These are phyloP conservation scores for Tiliqua scincoides DNA, from an alignment of 2,113 vertebrate species.

Conservation along the genomic window DNA sequence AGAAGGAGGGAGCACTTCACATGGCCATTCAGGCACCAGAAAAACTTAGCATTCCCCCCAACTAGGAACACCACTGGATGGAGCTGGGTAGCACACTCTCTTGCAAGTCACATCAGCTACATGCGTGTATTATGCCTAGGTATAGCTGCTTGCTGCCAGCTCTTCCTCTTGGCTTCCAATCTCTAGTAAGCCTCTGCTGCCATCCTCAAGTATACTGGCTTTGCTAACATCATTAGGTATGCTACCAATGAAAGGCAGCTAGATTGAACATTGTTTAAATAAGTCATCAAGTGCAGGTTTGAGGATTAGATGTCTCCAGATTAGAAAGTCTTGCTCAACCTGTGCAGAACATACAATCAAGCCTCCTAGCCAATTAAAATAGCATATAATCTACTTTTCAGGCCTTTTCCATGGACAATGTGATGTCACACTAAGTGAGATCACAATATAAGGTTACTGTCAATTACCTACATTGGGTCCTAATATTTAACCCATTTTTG, in stretches of 20 bases:
- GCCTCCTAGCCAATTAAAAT: neutral
- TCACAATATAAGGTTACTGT: neutral
- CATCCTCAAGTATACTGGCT: neutral
- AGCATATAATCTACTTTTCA: neutral
- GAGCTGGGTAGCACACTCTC: too few species aligned
- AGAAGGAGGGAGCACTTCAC: too few species aligned
- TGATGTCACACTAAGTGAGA: neutral
- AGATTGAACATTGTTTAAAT: neutral
- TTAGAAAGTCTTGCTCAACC: neutral
- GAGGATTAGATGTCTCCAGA: neutral
- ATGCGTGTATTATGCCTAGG: too few species aligned
- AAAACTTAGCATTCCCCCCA: too few species aligned
- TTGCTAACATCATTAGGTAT: neutral
- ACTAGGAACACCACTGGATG: too few species aligned
- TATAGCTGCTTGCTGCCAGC: too few species aligned
- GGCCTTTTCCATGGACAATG: neutral
- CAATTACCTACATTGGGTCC: neutral
- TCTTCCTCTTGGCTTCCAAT: too few species aligned
- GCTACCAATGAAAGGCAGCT: neutral
- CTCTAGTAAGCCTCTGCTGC: too few species aligned
- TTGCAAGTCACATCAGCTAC: too few species aligned
- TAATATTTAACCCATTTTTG: conserved; percentile 38
- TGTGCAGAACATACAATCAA: neutral
- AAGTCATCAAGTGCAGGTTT: neutral
- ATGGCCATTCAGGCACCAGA: too few species aligned